Evolutionary conservation across 2,797 vertebrate genomes (phyloP).

Genomic region (Siniperca undulata): DNA sequence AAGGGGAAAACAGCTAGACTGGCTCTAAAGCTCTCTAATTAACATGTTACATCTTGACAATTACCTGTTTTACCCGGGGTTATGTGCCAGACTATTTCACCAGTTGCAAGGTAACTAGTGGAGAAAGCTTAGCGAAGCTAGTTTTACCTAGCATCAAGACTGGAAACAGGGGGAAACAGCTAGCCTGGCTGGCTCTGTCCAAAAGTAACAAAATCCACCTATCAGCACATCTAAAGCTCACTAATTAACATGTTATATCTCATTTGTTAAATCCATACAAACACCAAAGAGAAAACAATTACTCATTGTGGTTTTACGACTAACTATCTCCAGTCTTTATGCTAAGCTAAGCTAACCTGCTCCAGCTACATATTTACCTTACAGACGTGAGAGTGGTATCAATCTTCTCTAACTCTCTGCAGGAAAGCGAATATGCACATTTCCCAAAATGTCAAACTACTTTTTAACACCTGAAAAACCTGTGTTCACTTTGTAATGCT

Average conservation of each 20-base stretch:
- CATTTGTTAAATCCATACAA: background rate
- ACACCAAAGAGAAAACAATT: background rate
- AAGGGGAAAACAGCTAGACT: background rate
- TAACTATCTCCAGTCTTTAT: background rate
- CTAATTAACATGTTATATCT: background rate
- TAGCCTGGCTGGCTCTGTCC: too few relatives aligned
- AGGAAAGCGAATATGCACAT: background rate
- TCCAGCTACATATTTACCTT: slow-evolving; percentile 6
- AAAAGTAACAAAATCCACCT: too few relatives aligned
- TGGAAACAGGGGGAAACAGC: background rate
- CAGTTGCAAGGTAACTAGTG: too few relatives aligned
- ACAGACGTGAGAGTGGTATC: background rate
- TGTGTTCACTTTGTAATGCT: slow-evolving; percentile 14
- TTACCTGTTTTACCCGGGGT: too few relatives aligned
- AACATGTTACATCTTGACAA: too few relatives aligned
- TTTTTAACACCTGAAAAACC: slow-evolving; percentile 30
- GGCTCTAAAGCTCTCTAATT: too few relatives aligned
- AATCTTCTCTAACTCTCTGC: slow-evolving; percentile 10
- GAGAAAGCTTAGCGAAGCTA: too few relatives aligned
- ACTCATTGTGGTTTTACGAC: background rate
- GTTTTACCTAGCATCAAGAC: background rate
- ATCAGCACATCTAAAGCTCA: background rate
- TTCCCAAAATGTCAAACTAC: slow-evolving; percentile 25
- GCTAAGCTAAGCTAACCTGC: background rate
- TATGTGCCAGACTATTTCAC: too few relatives aligned